phyloP scores from a whole-genome alignment of 1,140 invertebrate species.

The Bursaphelenchus mucronatus region DNA sequence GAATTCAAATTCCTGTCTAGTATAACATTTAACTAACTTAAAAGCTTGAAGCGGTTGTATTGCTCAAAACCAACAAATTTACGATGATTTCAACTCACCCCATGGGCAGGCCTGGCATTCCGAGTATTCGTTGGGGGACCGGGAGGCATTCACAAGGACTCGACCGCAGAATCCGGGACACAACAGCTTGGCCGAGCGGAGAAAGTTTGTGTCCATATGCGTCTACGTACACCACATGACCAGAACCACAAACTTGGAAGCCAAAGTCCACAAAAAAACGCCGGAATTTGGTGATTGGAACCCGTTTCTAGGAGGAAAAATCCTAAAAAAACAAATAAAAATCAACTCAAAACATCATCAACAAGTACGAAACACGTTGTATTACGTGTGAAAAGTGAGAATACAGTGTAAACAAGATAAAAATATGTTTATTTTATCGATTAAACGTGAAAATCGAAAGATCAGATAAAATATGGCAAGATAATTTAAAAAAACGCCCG shows the following conservation, averaged over 20 bases:
- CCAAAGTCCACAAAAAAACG: neutral
- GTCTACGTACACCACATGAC: slow-evolving; percentile 4
- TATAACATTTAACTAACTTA: too few relatives aligned
- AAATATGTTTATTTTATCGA: too few relatives aligned
- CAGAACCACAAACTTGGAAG: neutral
- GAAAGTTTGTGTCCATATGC: neutral
- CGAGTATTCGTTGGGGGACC: slow-evolving; percentile 9
- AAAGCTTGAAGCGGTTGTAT: too few relatives aligned
- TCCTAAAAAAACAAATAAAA: neutral
- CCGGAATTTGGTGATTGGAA: neutral
- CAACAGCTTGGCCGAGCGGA: slow-evolving; percentile 2
- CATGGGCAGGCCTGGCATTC: slow-evolving; percentile 44
- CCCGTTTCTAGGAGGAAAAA: neutral
- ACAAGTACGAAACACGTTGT: neutral
- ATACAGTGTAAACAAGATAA: too few relatives aligned
- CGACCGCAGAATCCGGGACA: slow-evolving; percentile 40
- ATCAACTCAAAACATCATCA: slow-evolving; percentile 1
- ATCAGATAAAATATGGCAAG: too few relatives aligned
- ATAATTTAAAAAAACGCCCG: too few relatives aligned
- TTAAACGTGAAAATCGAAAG: too few relatives aligned
- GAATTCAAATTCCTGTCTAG: too few relatives aligned
- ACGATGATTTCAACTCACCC: slow-evolving; percentile 18
- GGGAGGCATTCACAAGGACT: slow-evolving; percentile 19
- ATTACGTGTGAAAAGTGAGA: neutral
- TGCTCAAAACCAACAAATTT: too few relatives aligned